These are phyloP conservation scores for Cryptoblepharus egeriae DNA, from an alignment of 2,797 vertebrate species.

Conservation along the genomic window DNA sequence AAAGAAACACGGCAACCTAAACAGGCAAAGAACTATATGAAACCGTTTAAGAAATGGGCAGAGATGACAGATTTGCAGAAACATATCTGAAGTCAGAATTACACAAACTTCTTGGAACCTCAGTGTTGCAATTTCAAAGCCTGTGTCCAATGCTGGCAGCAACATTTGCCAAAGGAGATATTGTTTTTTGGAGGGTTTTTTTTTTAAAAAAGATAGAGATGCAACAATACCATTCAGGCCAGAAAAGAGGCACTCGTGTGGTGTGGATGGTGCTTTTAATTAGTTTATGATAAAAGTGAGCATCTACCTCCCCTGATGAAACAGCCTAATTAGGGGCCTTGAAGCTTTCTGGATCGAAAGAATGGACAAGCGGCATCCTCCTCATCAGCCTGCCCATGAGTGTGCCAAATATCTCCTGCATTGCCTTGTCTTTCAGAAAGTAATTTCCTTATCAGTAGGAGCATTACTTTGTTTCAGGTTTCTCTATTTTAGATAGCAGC, in stretches of 20 bases:
- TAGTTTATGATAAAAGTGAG: constrained; percentile 55
- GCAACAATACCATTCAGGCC: constrained; percentile 54
- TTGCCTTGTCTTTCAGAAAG: constrained; percentile 52
- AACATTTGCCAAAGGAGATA: constrained; percentile 51
- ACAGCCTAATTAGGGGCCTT: constrained; percentile 55
- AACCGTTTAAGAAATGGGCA: too few species aligned
- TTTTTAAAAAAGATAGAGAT: constrained; percentile 2
- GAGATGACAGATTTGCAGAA: constrained; percentile 8
- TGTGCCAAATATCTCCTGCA: constrained; percentile 11
- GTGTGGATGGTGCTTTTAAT: constrained; percentile 58
- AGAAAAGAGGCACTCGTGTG: constrained; percentile 34
- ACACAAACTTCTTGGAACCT: constrained; percentile 50
- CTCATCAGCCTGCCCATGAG: constrained; percentile 32
- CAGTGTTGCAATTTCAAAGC: constrained; percentile 49
- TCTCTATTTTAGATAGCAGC: constrained; percentile 28
- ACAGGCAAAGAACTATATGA: too few species aligned
- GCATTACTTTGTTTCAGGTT: constrained; percentile 37
- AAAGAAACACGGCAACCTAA: too few species aligned
- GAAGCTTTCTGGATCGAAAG: constrained; percentile 55
- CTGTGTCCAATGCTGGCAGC: constrained; percentile 19
- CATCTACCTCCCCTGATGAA: constrained; percentile 44
- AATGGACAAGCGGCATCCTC: constrained; percentile 21
- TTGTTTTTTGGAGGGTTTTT: too few species aligned
- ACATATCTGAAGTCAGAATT: constrained; percentile 55
- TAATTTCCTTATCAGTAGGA: constrained; percentile 50